Percentiles rank a stretch among this genome's conserved stretches.
phyloP scores from a whole-genome alignment of 2,113 vertebrate genomes.

The Mastomys natalensis region DNA sequence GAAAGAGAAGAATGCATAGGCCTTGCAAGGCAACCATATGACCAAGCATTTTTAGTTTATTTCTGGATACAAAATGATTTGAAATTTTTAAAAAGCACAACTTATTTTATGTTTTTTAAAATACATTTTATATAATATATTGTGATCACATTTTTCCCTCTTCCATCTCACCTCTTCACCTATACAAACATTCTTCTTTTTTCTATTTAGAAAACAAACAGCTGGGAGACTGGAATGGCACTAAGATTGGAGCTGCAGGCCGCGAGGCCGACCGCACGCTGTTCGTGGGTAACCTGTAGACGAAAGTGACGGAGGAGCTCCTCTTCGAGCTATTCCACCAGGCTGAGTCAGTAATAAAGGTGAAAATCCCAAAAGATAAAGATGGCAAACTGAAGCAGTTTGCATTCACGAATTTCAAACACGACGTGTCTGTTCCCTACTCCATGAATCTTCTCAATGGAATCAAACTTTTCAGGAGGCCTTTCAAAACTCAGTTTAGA shows the following conservation, averaged over 20 bases:
- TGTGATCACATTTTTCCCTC: background rate
- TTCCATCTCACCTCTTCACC: too few relatives aligned
- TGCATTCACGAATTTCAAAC: constrained; percentile 97
- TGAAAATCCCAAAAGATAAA: constrained; percentile 95
- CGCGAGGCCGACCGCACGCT: constrained; percentile 93
- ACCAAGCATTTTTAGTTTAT: background rate
- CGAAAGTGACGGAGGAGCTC: constrained; percentile 93
- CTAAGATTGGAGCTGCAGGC: constrained; percentile 92
- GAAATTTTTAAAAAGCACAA: background rate
- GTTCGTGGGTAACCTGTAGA: constrained; percentile 94
- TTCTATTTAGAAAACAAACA: background rate
- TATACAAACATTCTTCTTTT: background rate
- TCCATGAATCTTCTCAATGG: constrained; percentile 94
- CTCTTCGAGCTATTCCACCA: constrained; percentile 97
- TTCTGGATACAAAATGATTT: background rate
- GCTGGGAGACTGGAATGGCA: background rate
- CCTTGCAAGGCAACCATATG: background rate
- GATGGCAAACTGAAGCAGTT: constrained; percentile 96
- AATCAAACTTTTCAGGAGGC: constrained; percentile 91
- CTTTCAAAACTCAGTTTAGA: constrained; percentile 95
- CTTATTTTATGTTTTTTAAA: background rate
- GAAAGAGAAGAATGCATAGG: background rate
- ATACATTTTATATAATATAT: background rate
- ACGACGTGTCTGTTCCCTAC: constrained; percentile 96
- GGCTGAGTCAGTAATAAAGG: constrained; percentile 95